Evolutionary conservation across 2,113 vertebrate genomes (phyloP).

Genomic region (Axis porcinus): DNA sequence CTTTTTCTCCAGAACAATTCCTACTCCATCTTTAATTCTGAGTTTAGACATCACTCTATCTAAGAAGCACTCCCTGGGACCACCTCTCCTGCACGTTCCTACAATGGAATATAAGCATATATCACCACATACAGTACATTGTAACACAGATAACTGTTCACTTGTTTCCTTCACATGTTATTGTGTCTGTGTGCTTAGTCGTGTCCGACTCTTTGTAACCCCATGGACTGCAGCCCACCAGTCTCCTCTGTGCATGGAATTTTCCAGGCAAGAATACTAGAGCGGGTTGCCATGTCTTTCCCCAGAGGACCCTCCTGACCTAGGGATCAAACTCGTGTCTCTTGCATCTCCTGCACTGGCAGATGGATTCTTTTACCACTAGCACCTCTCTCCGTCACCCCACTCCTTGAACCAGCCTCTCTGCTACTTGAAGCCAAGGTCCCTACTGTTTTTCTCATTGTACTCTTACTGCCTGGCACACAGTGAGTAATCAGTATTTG

Average conservation of each 20-base stretch:
- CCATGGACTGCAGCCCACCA: background rate
- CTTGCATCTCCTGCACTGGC: background rate
- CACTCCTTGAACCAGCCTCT: background rate
- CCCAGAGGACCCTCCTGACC: background rate
- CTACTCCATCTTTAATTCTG: background rate
- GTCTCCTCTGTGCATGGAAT: background rate
- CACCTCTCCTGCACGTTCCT: no score
- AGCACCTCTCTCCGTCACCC: background rate
- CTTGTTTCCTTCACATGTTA: background rate
- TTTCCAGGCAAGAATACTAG: background rate
- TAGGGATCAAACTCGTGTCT: background rate
- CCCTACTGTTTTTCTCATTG: background rate
- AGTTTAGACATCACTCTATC: background rate
- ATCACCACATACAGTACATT: background rate
- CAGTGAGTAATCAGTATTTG: background rate
- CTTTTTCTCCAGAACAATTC: background rate
- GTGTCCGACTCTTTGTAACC: background rate
- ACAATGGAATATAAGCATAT: background rate
- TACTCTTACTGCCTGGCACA: background rate
- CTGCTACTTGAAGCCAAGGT: background rate
- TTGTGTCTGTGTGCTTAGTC: background rate
- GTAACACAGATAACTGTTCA: background rate
- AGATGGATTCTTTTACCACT: background rate
- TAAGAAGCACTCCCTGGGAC: background rate
- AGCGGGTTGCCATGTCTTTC: background rate